Base-by-base conservation (phyloP, 1,140 invertebrate genomes). In the Macrobrachium nipponense region DNA sequence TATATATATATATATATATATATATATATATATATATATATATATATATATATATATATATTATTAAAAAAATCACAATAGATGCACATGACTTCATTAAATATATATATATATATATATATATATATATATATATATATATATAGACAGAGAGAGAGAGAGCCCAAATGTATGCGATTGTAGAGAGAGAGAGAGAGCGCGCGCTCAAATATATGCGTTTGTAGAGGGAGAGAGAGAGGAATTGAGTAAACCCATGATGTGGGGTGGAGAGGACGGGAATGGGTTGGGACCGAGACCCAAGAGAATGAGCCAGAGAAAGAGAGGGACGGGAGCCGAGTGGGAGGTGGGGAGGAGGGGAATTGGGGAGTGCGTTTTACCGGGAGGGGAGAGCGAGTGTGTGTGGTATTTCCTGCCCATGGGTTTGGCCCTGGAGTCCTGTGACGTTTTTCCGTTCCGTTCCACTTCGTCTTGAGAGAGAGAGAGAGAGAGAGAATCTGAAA, bases 361-460 rank as follows among this genome's bases (percentile, higher is more conserved):
- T 44, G 59, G 76, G 44, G 76, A 27, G 27, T n/a, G 8, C 51
- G 77, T 14, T n/a, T 51, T 12, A 15, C 60, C 27, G n/a, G 77
- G 59, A 18, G 15, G 77, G 23, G 51, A 18, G 66, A n/a, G 64
- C n/a, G 11, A 23, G 68, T 82, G 66, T 82, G 66, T 60, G 51
- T 82, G 80, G 80, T 82, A 82, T 82, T 82, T 82, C 80, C 80
- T 82, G 80, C 70, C 80, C 58, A 27, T 11, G 18, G 27, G 27
- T 44, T 58, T 75, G 43, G 58, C 12, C 43, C 80, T 61, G 14
- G 23, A 59, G 51, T n/a, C n/a, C 66, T 59, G 36, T 59, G 51
- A 18, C 51, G 80, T 82, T 82, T 51, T 75, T 75, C 80, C 80
- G 59, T 81, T 80, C 62, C 62, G 43, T 81, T 82, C 80, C 68